phyloP scores from a whole-genome alignment of 2,113 vertebrate genomes.

The Caranx ignobilis region DNA sequence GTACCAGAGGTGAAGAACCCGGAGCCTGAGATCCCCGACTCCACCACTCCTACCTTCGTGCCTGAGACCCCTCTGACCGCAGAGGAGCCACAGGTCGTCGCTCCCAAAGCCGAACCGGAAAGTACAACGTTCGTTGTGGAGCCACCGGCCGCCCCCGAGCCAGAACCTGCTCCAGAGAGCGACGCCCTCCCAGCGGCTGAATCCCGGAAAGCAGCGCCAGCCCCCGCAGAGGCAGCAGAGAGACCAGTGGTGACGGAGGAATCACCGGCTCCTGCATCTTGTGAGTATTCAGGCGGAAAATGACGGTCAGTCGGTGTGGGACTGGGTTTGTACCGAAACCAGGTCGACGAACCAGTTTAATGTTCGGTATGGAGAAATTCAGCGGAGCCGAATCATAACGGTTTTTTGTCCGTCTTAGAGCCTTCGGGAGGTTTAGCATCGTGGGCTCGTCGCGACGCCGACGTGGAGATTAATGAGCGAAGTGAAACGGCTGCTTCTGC shows the following conservation, averaged over 20 bases:
- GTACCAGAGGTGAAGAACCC: background rate
- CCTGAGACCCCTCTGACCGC: background rate
- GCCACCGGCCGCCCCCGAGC: conserved; percentile 41
- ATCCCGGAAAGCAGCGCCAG: conserved; percentile 65
- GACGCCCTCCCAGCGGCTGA: conserved; percentile 72
- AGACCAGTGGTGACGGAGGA: conserved; percentile 65
- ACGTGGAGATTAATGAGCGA: background rate
- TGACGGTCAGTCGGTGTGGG: rapidly evolving
- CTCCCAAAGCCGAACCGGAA: conserved; percentile 61
- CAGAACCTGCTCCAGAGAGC: conserved; percentile 62
- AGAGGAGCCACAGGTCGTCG: background rate
- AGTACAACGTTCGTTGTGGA: conserved; percentile 10
- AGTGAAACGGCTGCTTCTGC: rapidly evolving
- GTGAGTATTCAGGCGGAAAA: conserved; percentile 62
- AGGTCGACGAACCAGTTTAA: rapidly evolving
- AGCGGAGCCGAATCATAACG: background rate
- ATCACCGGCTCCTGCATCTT: conserved; percentile 72
- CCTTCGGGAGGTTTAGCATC: conserved; percentile 26
- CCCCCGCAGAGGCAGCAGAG: conserved; percentile 69
- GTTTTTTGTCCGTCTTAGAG: background rate
- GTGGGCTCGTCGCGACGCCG: background rate
- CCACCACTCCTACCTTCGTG: conserved; percentile 39
- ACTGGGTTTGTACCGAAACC: background rate
- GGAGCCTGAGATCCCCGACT: conserved; percentile 53
- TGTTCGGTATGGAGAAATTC: rapidly evolving